Conservation (phyloP, 1,140 invertebrate genomes). For the Plectrocnemia conspersa region DNA sequence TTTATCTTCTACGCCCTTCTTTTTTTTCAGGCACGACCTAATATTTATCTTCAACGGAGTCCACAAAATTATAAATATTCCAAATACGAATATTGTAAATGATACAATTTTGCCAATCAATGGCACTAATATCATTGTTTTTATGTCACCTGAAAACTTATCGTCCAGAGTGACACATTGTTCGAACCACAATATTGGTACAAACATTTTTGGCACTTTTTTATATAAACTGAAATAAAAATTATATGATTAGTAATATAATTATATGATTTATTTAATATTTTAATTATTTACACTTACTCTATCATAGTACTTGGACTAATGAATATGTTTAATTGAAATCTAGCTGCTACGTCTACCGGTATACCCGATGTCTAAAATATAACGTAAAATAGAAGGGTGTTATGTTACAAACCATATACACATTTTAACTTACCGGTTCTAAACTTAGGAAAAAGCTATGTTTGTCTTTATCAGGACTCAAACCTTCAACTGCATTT, state of each 20-base stretch:
- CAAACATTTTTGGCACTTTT: constrained; percentile 62
- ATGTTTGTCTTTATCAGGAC: constrained; percentile 64
- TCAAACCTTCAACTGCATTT: constrained; percentile 62
- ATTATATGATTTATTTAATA: constrained; percentile 6
- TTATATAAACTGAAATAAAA: constrained; percentile 55
- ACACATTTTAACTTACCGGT: constrained; percentile 48
- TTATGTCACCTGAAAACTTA: constrained; percentile 20
- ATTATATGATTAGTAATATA: constrained; percentile 4
- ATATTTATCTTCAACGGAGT: constrained; percentile 29
- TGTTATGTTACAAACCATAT: neutral
- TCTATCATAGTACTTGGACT: constrained; percentile 56
- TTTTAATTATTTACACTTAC: constrained; percentile 53
- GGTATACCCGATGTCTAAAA: constrained; percentile 68
- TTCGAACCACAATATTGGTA: constrained; percentile 76
- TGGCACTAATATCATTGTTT: constrained; percentile 21
- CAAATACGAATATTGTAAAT: constrained; percentile 28
- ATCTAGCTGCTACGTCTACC: constrained; percentile 64
- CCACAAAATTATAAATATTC: constrained; percentile 29
- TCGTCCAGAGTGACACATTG: constrained; percentile 59
- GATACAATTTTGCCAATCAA: constrained; percentile 27
- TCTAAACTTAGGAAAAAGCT: constrained; percentile 66
- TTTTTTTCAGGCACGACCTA: constrained; percentile 19
- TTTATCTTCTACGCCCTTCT: constrained; percentile 9
- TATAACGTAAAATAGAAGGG: constrained; percentile 8
- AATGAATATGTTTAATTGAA: constrained; percentile 73